Conservation (phyloP, 2,113 vertebrate species). For the Tetraodon nigroviridis region DNA sequence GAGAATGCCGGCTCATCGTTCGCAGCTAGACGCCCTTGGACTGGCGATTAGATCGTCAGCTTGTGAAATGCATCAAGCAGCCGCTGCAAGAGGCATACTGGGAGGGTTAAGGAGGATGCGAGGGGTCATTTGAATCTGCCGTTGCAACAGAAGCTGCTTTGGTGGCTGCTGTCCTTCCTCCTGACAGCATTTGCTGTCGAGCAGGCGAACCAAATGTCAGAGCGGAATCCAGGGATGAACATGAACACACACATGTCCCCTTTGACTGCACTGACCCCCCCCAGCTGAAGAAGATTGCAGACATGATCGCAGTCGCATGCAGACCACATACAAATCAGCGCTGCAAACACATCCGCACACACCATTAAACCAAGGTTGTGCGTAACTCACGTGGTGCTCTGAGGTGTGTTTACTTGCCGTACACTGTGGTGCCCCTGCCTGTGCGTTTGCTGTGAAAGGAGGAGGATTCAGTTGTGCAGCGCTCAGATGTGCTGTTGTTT, state of each 20-base stretch:
- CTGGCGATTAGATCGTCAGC: too few species aligned
- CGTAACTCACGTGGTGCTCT: slow-evolving; percentile 25
- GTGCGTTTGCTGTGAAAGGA: not conserved
- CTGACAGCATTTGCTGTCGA: not conserved
- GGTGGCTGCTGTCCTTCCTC: not conserved
- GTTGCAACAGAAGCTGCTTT: not conserved
- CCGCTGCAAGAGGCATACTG: not conserved
- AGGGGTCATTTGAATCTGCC: not conserved
- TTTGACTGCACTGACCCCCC: slow-evolving; percentile 15
- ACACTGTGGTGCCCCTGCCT: not conserved
- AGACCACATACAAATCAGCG: slow-evolving; percentile 38
- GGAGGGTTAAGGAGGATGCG: too few species aligned
- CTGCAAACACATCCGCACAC: slow-evolving; percentile 4
- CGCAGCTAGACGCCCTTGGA: too few species aligned
- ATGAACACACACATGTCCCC: slow-evolving; percentile 4
- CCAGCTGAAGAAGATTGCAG: not conserved
- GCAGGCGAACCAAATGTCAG: slow-evolving; percentile 16
- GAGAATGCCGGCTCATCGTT: too few species aligned
- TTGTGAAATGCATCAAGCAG: not conserved
- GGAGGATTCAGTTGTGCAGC: not conserved
- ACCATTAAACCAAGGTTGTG: slow-evolving; percentile 45
- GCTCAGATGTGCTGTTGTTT: slow-evolving; percentile 45
- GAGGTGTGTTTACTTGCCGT: slow-evolving; percentile 30
- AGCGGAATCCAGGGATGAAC: not conserved
- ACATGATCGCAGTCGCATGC: slow-evolving; percentile 30